Conservation (phyloP, 2,113 vertebrate genomes). For the Salvator merianae region DNA sequence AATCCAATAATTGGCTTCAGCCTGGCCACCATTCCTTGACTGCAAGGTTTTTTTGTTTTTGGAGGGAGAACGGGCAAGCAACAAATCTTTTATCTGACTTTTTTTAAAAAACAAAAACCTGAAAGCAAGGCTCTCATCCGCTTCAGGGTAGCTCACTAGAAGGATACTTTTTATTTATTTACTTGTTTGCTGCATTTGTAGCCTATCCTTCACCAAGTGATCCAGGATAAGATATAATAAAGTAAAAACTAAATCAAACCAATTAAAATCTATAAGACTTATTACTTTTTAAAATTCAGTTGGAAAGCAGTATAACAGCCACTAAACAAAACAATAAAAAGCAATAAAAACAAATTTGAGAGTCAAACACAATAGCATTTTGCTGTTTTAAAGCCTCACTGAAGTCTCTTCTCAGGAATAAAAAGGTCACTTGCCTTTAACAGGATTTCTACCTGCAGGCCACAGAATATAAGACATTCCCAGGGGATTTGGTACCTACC, state of each 20-base stretch:
- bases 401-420: neutral
- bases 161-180: neutral
- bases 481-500: slow-evolving; percentile 1
- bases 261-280: too few species aligned
- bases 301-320: too few species aligned
- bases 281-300: too few species aligned
- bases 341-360: too few species aligned
- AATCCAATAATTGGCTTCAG: neutral
- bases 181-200: too few species aligned
- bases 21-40: neutral
- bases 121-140: too few species aligned
- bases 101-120: neutral
- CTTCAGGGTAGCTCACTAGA: too few species aligned
- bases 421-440: slow-evolving; percentile 22
- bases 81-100: neutral
- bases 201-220: too few species aligned
- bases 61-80: slow-evolving; percentile 17
- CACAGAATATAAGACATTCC: slow-evolving; percentile 38
- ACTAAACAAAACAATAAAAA: too few species aligned
- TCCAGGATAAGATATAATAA: too few species aligned
- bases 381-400: neutral
- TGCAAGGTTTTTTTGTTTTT: slow-evolving; percentile 9
- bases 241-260: too few species aligned
- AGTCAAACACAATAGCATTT: too few species aligned
- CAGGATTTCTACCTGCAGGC: slow-evolving; percentile 35